These are phyloP conservation scores for Lycophotia porphyrea DNA, from an alignment of 2,888 invertebrate species.

Conservation along the genomic window DNA sequence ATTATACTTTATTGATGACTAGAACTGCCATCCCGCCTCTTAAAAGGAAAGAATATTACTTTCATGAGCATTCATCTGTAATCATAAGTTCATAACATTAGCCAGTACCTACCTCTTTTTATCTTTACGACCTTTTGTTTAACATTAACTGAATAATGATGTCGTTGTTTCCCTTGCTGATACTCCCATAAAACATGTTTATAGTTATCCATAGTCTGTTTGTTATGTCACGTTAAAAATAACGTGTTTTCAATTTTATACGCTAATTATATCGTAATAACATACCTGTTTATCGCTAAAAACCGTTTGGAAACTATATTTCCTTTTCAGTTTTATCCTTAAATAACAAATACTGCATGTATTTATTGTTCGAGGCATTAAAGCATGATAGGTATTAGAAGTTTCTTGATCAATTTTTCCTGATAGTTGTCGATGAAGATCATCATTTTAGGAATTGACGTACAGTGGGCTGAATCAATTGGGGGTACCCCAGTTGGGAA, in stretches of 20 bases:
- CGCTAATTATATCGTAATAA: constrained; percentile 13
- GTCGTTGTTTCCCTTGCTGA: constrained; percentile 5
- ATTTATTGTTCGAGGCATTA: too few relatives aligned
- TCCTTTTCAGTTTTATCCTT: constrained; percentile 10
- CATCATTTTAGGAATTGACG: constrained; percentile 2
- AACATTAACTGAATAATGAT: constrained; percentile 15
- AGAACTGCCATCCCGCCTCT: neutral
- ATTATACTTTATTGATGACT: neutral
- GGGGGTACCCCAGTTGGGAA: too few relatives aligned
- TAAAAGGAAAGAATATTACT: neutral
- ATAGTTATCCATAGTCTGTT: constrained; percentile 1
- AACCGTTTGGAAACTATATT: constrained; percentile 23
- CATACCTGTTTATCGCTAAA: constrained; percentile 4
- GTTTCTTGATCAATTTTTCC: neutral
- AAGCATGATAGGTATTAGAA: neutral
- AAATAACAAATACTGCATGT: constrained; percentile 11
- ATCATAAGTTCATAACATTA: neutral
- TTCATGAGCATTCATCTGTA: too few relatives aligned
- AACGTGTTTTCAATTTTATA: constrained; percentile 31
- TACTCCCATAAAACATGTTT: constrained; percentile 10
- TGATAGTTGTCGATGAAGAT: neutral
- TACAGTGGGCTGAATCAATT: too few relatives aligned
- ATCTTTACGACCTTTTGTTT: constrained; percentile 33
- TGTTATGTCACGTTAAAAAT: constrained; percentile 21
- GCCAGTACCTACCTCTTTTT: neutral